These are phyloP conservation scores for Albula goreensis DNA, from an alignment of 2,113 vertebrate species.

Conservation along the genomic window DNA sequence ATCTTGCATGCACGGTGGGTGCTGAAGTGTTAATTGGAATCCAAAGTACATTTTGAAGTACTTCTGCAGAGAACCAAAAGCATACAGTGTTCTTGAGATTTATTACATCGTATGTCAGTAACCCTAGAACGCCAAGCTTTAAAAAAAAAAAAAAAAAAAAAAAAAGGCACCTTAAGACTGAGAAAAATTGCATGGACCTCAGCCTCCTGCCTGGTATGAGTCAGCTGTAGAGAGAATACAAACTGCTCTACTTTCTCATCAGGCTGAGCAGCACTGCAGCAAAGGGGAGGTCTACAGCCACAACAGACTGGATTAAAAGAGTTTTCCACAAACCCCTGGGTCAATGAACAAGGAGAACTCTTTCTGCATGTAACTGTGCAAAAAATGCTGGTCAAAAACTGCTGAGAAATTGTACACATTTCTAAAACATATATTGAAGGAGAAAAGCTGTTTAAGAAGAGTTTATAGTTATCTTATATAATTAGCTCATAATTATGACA, in stretches of 20 bases:
- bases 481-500: too few relatives aligned
- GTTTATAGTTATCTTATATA: too few relatives aligned
- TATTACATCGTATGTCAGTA: slow-evolving; percentile 46
- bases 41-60: too few relatives aligned
- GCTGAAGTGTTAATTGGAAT: not conserved
- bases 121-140: slow-evolving; percentile 34
- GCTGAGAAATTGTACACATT: too few relatives aligned
- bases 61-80: slow-evolving; percentile 43
- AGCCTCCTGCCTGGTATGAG: not conserved
- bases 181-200: slow-evolving; percentile 19
- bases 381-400: not conserved
- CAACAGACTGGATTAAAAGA: not conserved
- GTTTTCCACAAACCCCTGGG: not conserved
- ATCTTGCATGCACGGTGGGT: not conserved
- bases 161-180: slow-evolving; percentile 40
- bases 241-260: not conserved
- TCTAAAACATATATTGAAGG: too few relatives aligned
- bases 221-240: not conserved
- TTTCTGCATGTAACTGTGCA: not conserved
- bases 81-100: slow-evolving; percentile 52
- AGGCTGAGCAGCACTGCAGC: not conserved
- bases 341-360: not conserved
- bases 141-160: slow-evolving; percentile 44
- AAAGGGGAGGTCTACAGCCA: not conserved
- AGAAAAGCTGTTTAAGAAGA: too few relatives aligned